Conservation (phyloP, 2,888 invertebrate genomes). For the Physocephala rufipes region DNA sequence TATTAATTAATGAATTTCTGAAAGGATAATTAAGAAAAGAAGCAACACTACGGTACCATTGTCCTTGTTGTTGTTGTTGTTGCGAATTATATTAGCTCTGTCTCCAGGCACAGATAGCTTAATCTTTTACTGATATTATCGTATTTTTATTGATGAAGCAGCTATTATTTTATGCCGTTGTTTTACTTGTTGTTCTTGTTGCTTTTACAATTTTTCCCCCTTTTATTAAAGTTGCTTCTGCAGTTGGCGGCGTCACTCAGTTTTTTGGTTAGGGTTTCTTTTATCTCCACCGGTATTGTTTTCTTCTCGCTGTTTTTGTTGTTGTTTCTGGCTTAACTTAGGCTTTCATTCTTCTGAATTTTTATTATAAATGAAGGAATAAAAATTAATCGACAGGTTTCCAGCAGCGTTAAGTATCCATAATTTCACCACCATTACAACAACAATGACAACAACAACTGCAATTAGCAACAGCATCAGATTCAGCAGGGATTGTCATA, state of each 20-base stretch:
- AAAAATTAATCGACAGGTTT: constrained; percentile 62
- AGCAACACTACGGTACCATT: no score
- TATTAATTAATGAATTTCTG: no score
- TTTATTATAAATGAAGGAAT: constrained; percentile 56
- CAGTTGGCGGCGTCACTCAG: background rate
- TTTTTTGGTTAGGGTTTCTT: background rate
- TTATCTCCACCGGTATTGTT: background rate
- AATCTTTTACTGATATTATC: no score
- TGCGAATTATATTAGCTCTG: no score
- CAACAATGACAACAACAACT: background rate
- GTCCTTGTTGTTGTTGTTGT: constrained; percentile 12
- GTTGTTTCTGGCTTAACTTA: constrained; percentile 50
- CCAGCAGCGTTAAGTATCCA: constrained; percentile 28
- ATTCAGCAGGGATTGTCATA: constrained; percentile 10
- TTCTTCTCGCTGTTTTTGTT: constrained; percentile 53
- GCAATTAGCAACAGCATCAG: background rate
- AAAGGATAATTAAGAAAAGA: no score
- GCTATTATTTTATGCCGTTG: no score
- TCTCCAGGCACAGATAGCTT: no score
- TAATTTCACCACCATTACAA: background rate
- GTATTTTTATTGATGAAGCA: no score
- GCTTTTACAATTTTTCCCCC: no score
- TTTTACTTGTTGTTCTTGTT: no score
- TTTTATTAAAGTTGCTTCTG: no score
- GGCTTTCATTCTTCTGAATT: no score